Conservation (phyloP, 2,113 vertebrate genomes). For the Oreochromis niloticus region DNA sequence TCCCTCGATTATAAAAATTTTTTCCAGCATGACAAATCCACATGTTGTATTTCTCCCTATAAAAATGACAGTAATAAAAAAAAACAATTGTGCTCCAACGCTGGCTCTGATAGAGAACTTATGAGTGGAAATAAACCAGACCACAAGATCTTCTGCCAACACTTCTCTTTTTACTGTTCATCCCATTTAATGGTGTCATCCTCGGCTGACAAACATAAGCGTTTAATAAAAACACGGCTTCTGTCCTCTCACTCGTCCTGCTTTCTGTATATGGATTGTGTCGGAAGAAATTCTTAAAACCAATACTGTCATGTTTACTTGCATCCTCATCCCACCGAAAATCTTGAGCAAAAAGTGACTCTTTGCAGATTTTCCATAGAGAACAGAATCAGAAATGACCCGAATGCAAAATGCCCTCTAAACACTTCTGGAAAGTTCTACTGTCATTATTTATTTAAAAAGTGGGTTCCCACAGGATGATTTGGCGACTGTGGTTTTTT, state of each 20-base stretch:
- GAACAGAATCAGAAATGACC: background rate
- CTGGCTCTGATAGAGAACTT: background rate
- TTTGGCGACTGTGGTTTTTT: background rate
- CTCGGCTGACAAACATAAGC: background rate
- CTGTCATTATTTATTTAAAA: background rate
- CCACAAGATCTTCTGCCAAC: background rate
- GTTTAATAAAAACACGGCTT: background rate
- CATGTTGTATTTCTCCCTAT: background rate
- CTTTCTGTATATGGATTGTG: background rate
- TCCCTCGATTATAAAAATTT: accelerated
- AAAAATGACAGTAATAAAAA: background rate
- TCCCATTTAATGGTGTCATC: background rate
- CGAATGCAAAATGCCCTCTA: background rate
- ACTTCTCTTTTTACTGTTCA: background rate
- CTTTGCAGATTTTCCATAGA: background rate
- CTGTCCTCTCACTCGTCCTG: background rate
- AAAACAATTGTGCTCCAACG: background rate
- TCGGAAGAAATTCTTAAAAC: background rate
- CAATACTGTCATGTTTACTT: background rate
- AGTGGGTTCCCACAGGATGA: background rate
- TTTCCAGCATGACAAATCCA: background rate
- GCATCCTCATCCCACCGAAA: background rate
- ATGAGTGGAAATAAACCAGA: background rate
- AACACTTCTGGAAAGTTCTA: background rate
- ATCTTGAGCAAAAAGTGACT: background rate